phyloP scores from a whole-genome alignment of 2,888 invertebrate species.

The Phyto melanocephala region DNA sequence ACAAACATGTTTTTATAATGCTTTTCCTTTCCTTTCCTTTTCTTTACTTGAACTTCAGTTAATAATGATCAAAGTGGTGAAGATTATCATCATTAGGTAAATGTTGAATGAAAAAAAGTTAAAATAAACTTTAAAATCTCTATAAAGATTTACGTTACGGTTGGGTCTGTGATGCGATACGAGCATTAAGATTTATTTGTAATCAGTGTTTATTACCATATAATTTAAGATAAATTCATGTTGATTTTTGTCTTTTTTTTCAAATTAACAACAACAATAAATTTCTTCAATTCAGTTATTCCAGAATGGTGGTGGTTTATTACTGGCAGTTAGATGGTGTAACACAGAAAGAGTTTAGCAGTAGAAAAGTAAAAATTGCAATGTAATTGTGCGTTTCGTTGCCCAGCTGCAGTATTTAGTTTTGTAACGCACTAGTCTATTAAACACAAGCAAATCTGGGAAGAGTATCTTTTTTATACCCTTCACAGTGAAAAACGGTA shows the following conservation, averaged over 20 bases:
- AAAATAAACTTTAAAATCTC: conserved; percentile 11
- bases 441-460: conserved; percentile 30
- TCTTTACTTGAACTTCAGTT: not conserved
- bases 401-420: conserved; percentile 41
- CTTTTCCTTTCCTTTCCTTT: not conserved
- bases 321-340: conserved; percentile 3
- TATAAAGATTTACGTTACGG: conserved; percentile 22
- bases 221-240: conserved; percentile 62
- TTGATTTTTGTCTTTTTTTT: conserved; percentile 37
- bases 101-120: not conserved
- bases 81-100: conserved; percentile 15
- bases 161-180: conserved; percentile 1
- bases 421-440: conserved; percentile 35
- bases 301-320: not conserved
- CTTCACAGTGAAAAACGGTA: too few species aligned
- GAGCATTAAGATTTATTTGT: conserved; percentile 63
- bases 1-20: not conserved
- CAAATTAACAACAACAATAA: not conserved
- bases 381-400: conserved; percentile 59
- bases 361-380: not conserved
- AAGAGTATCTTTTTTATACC: too few species aligned
- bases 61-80: not conserved
- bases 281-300: not conserved
- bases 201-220: conserved; percentile 65
- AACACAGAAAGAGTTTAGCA: not conserved